Percentiles rank a stretch among this genome's conserved stretches.
These are phyloP conservation scores for Leucoraja ocellata DNA, from an alignment of 2,797 vertebrate species.

Conservation along the genomic window DNA sequence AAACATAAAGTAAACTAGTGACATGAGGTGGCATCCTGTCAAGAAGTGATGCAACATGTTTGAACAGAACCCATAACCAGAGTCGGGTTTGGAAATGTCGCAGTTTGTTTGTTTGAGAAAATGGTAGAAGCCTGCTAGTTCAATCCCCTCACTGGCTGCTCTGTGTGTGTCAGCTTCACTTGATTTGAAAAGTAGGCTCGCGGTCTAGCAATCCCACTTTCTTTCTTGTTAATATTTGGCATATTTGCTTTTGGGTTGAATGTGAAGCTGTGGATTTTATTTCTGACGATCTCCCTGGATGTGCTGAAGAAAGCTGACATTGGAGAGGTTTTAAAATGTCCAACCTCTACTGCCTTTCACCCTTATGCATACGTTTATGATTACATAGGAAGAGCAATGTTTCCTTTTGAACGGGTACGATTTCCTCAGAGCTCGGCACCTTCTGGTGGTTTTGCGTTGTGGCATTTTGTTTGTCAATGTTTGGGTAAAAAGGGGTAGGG, in stretches of 20 bases:
- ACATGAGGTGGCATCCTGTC: neutral
- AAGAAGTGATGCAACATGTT: neutral
- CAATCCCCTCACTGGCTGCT: neutral
- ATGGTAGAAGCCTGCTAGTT: neutral
- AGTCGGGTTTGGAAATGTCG: neutral
- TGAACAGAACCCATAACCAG: neutral
- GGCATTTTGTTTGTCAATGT: neutral
- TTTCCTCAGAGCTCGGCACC: neutral
- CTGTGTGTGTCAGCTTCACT: neutral
- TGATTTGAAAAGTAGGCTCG: slow-evolving; percentile 4
- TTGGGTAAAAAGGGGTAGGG: slow-evolving; percentile 24
- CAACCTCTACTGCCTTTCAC: neutral
- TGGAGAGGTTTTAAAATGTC: slow-evolving; percentile 1
- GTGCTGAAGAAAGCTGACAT: neutral
- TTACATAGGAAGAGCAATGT: neutral
- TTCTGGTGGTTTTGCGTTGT: neutral
- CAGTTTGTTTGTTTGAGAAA: neutral
- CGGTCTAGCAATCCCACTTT: neutral
- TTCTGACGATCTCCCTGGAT: neutral
- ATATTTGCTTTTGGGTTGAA: neutral
- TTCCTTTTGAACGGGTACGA: neutral
- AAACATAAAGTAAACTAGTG: neutral
- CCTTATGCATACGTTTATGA: neutral
- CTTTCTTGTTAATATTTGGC: neutral
- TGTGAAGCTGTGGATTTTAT: neutral